Evolutionary conservation across 2,797 vertebrate genomes (phyloP), one percentile per base, ranked within the genome.

Genomic region (Ciconia nigra): DNA sequence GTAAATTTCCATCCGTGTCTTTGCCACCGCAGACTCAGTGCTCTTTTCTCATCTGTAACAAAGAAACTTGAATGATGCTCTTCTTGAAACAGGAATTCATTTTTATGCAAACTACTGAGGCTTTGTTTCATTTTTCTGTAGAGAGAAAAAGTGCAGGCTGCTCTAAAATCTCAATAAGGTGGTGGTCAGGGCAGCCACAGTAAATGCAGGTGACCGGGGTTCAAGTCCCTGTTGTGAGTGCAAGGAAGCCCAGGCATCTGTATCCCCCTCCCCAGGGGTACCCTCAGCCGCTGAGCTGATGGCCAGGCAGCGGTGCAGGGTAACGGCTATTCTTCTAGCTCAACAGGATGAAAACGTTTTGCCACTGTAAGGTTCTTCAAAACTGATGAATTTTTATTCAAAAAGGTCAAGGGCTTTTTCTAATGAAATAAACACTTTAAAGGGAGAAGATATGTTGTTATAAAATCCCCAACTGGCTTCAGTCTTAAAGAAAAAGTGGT

Each of bases 11-110:
- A 4, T 33, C 0, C 0, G 19, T 44, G 25, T 31, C 39, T 66
- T 57, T 1, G 2, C 21, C 15, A 9, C 33, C 6, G 2, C 13
- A n/a, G 59, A 26, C 13, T 73, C 5, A 0, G 13, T 0, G 1
- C 61, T 83, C 14, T 41, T 54, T 52, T 49, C 59, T 77, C 9
- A 2, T 62, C 58, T 84, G 15, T 65, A 61, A 24, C 19, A 57
- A 69, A 67, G 58, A 31, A 54, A 18, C 39, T 29, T 22, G 33
- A 72, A 31, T 13, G 59, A n/a, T 65, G 31, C 18, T 42, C 4
- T 57, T 1, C 12, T 28, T 74, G 49, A 52, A 47, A 72, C 13
- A 22, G 10, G 20, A 42, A 58, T 72, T 55, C 6, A 10, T 41
- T 88, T 81, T 51, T 51, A 37, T 90, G 49, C 26, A 55, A 58